Evolutionary conservation across 1,140 invertebrate genomes (phyloP), one percentile per base, ranked within the genome.

Genomic region (Drosophila mojavensis): DNA sequence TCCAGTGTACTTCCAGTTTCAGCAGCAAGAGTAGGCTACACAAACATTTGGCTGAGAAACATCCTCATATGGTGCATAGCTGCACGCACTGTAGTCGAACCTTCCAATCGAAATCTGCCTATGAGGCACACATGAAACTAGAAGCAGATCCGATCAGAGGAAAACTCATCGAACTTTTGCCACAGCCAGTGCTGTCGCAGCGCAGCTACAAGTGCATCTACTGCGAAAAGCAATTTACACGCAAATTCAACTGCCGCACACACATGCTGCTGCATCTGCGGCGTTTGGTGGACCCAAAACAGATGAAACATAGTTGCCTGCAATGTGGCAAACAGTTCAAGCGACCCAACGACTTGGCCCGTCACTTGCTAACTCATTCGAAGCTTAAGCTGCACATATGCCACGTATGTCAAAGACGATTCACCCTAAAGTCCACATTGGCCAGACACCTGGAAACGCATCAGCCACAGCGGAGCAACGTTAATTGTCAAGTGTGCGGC

Each of bases 401-500:
- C 9, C 5, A 26, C 4, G 9, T 64, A 6, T 74, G 75, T 43
- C 47, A 36, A 13, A 74, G 64, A 20, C 28, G 47, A 5, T 78
- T 68, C 15, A 60, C 47, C 1, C 39, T 73, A 2, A 68, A 68
- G 6, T 53, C 64, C 0, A 73, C 75, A 3, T 33, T 77, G 13
- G 10, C 11, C 11, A 45, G 63, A 13, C 75, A 77, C 26, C 9
- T 77, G 48, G 4, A 53, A n/a, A 75, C 66, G 5, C 64, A 74
- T 20, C 53, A 68, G 48, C 0, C 39, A 15, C 53, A 68, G 2
- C 60, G 54, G 1, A 24, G 3, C 4, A 17, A 7, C 5, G 9
- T 75, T 3, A 70, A 65, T 20, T 75, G 65, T 10, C 65, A 75
- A 36, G 65, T 78, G 10, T 78, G 71, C 28, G 70, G 75, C 3